phyloP scores from a whole-genome alignment of 2,113 vertebrate species.

The Pogonocichla stellata region DNA sequence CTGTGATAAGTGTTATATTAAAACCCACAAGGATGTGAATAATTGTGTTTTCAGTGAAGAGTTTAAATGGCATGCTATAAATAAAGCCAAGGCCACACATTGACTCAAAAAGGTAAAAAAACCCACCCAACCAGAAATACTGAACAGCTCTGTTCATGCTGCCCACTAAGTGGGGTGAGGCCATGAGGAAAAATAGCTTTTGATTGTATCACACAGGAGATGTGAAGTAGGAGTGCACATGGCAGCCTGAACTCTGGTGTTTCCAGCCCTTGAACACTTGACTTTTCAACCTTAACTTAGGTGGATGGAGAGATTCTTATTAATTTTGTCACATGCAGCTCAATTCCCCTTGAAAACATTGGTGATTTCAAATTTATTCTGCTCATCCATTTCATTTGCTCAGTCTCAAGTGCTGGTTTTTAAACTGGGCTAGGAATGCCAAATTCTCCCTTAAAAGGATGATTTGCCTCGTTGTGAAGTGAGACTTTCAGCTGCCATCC shows the following conservation, averaged over 20 bases:
- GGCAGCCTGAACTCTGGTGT: background rate
- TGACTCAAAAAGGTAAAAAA: slow-evolving; percentile 12
- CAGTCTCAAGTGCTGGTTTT: background rate
- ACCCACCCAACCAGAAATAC: background rate
- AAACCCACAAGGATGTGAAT: slow-evolving; percentile 59
- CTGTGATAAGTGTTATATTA: slow-evolving; percentile 54
- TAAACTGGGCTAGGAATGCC: background rate
- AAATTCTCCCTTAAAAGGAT: background rate
- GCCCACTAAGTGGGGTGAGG: background rate
- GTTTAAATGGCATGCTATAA: slow-evolving; percentile 45
- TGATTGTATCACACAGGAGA: slow-evolving; percentile 1
- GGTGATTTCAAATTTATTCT: background rate
- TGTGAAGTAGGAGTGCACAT: background rate
- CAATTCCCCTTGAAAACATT: background rate
- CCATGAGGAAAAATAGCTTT: background rate
- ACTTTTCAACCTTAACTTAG: background rate
- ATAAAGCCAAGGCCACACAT: slow-evolving; percentile 54
- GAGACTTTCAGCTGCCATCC: slow-evolving; percentile 7
- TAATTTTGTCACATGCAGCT: background rate
- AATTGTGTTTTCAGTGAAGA: slow-evolving; percentile 46
- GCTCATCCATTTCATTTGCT: background rate
- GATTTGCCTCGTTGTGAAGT: background rate
- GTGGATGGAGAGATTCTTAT: background rate
- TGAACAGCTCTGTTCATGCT: slow-evolving; percentile 51
- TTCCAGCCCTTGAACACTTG: background rate